These are phyloP conservation scores for Phyllotis vaccarum DNA, from an alignment of 2,797 vertebrate genomes.

Conservation along the genomic window DNA sequence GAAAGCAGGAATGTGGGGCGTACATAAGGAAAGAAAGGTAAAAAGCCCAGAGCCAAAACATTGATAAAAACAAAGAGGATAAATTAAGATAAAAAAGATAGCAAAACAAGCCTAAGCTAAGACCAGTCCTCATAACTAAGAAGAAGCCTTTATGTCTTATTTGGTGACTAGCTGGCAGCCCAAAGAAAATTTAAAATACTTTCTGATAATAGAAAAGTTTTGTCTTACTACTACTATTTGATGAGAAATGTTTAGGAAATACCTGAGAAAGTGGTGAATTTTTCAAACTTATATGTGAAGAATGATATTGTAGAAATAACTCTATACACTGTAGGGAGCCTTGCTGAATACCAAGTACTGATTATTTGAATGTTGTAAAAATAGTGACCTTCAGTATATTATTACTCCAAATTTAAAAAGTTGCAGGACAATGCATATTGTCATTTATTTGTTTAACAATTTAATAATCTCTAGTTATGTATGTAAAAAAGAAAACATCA, in stretches of 20 bases:
- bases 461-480: not conserved
- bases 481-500: not conserved
- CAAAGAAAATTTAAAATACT: too few relatives aligned
- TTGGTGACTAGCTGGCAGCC: too few relatives aligned
- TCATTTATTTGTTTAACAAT: not conserved
- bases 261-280: not conserved
- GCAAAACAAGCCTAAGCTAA: too few relatives aligned
- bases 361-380: not conserved
- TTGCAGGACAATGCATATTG: not conserved
- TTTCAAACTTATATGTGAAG: not conserved
- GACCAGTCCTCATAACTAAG: too few relatives aligned
- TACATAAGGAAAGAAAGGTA: too few relatives aligned
- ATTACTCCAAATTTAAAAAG: not conserved
- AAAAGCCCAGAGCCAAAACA: too few relatives aligned
- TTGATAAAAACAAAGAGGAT: too few relatives aligned
- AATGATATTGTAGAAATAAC: not conserved
- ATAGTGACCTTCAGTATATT: not conserved
- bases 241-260: not conserved
- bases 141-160: too few relatives aligned
- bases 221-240: not conserved
- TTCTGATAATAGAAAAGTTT: not conserved
- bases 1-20: too few relatives aligned
- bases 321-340: not conserved
- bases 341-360: not conserved
- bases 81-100: too few relatives aligned